phyloP scores from a whole-genome alignment of 2,888 invertebrate species.

The Rapana venosa region DNA sequence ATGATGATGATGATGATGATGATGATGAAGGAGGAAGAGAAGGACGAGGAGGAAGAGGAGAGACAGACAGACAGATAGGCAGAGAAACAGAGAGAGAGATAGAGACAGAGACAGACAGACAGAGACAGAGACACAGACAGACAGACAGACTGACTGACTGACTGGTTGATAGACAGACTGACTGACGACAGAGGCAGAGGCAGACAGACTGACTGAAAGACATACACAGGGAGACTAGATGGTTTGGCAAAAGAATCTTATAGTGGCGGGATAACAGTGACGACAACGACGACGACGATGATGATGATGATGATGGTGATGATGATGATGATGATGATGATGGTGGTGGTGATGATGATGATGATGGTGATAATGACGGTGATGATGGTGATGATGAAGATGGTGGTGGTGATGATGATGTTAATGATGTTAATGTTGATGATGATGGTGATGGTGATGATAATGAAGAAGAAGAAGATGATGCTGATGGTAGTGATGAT shows the following conservation, averaged over 20 bases:
- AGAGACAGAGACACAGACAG: background rate
- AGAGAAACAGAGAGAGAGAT: background rate
- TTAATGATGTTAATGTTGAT: background rate
- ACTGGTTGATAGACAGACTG: too few species aligned
- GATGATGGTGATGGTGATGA: background rate
- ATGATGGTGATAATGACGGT: background rate
- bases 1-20: too few species aligned
- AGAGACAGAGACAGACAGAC: background rate
- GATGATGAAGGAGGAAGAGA: background rate
- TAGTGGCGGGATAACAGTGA: background rate
- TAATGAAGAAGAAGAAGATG: background rate
- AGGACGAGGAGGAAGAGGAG: background rate
- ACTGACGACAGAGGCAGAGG: background rate
- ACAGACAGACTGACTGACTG: too few species aligned
- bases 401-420: background rate
- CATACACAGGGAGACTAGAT: background rate
- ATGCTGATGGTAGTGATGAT: background rate
- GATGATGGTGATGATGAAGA: background rate
- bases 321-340: conserved; percentile 2
- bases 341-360: too few species aligned
- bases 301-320: background rate
- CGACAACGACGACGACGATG: background rate
- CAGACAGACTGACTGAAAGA: background rate
- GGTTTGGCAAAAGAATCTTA: background rate
- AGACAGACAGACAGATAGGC: background rate